Evolutionary conservation across 1,140 invertebrate genomes (phyloP).

Genomic region (Centruroides vittatus): DNA sequence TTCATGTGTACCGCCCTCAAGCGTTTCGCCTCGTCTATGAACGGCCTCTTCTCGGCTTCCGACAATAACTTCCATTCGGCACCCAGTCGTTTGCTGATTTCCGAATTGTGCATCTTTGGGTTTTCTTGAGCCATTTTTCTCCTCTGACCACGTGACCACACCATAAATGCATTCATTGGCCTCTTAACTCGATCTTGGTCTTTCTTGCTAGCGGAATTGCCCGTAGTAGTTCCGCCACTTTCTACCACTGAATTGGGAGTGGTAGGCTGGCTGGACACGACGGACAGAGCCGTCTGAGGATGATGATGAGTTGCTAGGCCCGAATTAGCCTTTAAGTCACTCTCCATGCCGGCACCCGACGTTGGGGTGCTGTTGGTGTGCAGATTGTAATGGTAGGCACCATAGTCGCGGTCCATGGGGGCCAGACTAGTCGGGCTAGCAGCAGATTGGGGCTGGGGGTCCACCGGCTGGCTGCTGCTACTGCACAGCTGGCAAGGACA

Average conservation of each 20-base stretch:
- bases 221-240: background rate
- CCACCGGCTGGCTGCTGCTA: conserved; percentile 7
- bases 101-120: conserved; percentile 99
- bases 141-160: conserved; percentile 93
- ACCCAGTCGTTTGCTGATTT: conserved; percentile 93
- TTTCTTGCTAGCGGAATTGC: conserved; percentile 16
- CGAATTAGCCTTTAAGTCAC: background rate
- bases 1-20: conserved; percentile 98
- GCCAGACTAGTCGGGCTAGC: conserved; percentile 2
- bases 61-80: conserved; percentile 96
- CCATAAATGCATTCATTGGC: conserved; percentile 99
- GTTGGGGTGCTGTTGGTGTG: background rate
- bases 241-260: background rate
- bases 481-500: conserved; percentile 13
- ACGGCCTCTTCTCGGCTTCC: conserved; percentile 91
- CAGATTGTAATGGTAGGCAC: conserved; percentile 14
- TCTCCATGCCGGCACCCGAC: background rate
- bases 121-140: conserved; percentile 99
- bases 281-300: conserved; percentile 1
- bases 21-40: conserved; percentile 98
- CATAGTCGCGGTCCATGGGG: conserved; percentile 18
- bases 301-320: background rate
- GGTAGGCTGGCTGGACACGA: conserved; percentile 12
- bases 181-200: conserved; percentile 75
- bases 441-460: background rate